phyloP scores from a whole-genome alignment of 2,113 vertebrate genomes.

The Myotis lucifugus region DNA sequence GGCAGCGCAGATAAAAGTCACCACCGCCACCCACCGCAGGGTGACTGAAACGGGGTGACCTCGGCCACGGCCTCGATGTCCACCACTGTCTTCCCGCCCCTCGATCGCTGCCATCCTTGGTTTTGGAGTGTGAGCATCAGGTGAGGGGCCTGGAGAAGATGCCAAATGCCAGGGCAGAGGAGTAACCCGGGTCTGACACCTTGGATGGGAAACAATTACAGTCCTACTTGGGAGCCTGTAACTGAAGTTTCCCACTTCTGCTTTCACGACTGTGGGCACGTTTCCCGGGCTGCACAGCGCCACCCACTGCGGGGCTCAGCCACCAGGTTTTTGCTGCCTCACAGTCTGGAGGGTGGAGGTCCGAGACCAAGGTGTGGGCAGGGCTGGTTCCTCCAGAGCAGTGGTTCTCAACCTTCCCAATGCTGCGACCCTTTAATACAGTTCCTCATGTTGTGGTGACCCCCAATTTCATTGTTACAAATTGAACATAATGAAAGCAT shows the following conservation, averaged over 20 bases:
- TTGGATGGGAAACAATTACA: no score
- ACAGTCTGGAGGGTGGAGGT: not conserved
- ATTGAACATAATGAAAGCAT: no score
- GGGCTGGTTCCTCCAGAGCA: not conserved
- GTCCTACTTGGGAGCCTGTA: no score
- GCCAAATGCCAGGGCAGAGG: not conserved
- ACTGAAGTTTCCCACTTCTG: not conserved
- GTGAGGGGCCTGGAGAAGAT: not conserved
- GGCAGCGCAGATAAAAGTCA: not conserved
- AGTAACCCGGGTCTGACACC: no score
- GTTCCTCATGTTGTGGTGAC: no score
- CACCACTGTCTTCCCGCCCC: accelerated
- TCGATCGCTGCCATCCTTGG: accelerated
- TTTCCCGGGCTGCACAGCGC: not conserved
- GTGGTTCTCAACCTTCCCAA: no score
- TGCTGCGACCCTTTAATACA: no score
- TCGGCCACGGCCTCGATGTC: not conserved
- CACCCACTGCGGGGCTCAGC: not conserved
- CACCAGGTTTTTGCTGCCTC: not conserved
- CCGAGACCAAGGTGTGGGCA: no score
- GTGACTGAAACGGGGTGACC: not conserved
- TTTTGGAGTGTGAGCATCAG: no score
- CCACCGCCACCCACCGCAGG: not conserved
- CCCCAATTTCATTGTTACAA: no score
- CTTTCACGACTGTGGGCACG: accelerated